Base-by-base conservation (phyloP, 2,797 vertebrate species). In the Galaxias olidus region DNA sequence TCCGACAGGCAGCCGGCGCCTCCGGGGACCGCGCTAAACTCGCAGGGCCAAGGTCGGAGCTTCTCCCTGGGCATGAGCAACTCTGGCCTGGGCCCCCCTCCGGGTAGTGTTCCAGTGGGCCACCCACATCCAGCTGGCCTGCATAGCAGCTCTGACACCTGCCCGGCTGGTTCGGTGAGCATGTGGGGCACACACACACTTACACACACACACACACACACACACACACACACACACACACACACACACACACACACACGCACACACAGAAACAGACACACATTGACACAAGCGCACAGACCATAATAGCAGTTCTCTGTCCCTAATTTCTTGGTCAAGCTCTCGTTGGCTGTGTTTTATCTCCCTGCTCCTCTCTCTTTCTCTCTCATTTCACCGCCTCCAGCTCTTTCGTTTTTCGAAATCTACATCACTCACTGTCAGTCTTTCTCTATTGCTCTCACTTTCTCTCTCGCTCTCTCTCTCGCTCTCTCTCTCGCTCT, bases 1-100 rank as follows among this genome's bases (percentile, higher is more conserved):
- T 83, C 84, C 1, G 94, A 97, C 59, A 93, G 94, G 75, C 92
- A 89, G 82, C 88, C 40, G 0, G 91, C 66, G 67, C 86, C 90
- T 0, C 78, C 88, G 15, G 91, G 91, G 75, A 87, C 88, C 0
- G 54, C 84, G 59, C 61, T 91, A 78, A 86, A 74, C 65, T 69
- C 82, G 50, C 87, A 86, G 61, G 72, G 79, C 1, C 90, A 88
- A 68, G 83, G 90, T 4, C 93, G 93, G 70, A 77, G 84, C 72
- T 94, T 90, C 79, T 88, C 91, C 4, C 84, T 91, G 84, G 89
- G 84, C 42, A 80, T 93, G 61, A 84, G 90, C 71, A 83, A 84
- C 80, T 86, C 91, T 42, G 55, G 84, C 45, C 74, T 90, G 0
- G 92, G 83, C 66, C 82, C 89, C 1, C 76, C 92, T 73, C 81